A percentile compares a stretch with the other conserved stretches of the same genome.
Evolutionary conservation across 2,888 invertebrate species (phyloP).

Genomic region (Urechis unicinctus): DNA sequence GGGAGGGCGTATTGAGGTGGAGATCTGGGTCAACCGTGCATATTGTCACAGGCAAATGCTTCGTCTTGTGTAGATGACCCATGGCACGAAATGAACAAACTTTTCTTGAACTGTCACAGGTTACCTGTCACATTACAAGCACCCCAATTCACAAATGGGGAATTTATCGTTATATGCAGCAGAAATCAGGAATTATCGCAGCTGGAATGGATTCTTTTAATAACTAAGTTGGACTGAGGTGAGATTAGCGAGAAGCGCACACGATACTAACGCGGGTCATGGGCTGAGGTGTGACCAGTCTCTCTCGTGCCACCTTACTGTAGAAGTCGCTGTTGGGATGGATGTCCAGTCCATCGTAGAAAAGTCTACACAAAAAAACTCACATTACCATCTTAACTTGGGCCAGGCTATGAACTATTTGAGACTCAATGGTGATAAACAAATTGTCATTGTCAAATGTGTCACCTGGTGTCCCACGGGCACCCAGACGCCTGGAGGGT

Average conservation of each 20-base stretch:
- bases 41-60: neutral
- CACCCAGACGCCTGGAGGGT: neutral
- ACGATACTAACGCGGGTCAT: neutral
- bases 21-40: neutral
- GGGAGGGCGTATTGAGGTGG: neutral
- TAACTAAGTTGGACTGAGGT: no score
- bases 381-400: no score
- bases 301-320: neutral
- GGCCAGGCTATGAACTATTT: no score
- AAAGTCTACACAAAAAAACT: no score
- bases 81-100: neutral
- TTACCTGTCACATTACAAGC: no score
- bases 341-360: neutral
- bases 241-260: neutral
- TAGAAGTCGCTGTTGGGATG: neutral
- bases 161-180: no score
- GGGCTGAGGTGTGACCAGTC: no score
- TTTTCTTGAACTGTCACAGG: neutral
- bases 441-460: neutral
- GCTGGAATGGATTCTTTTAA: no score
- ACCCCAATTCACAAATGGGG: no score
- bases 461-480: neutral
- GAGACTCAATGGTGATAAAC: neutral
- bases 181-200: no score
- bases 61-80: neutral